Evolutionary conservation across 2,797 vertebrate genomes (phyloP).

Genomic region (Falco rusticolus): DNA sequence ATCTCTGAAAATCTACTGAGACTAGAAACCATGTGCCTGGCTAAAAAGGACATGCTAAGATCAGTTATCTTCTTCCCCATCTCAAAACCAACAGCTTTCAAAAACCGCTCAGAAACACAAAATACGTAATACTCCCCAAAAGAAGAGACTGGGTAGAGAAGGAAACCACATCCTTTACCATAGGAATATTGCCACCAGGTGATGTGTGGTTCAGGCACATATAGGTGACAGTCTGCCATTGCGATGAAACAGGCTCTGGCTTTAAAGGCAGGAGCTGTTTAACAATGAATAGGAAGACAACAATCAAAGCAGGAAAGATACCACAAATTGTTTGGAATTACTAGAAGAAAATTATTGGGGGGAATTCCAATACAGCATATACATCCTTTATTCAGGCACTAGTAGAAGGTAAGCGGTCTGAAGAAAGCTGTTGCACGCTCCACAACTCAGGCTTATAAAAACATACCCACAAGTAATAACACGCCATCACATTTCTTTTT

Average conservation of each 20-base stretch:
- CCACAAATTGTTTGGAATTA: neutral
- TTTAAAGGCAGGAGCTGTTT: neutral
- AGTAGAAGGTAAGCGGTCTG: neutral
- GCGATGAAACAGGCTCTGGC: neutral
- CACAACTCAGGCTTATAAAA: neutral
- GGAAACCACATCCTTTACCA: neutral
- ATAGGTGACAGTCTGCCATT: neutral
- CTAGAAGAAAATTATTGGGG: neutral
- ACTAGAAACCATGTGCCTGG: neutral
- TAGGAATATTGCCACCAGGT: neutral
- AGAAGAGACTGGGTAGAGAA: neutral
- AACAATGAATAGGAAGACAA: neutral
- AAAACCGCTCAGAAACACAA: neutral
- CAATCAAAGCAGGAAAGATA: neutral
- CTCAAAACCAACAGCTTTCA: neutral
- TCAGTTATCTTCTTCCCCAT: neutral
- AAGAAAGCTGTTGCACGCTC: neutral
- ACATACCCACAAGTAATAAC: slow-evolving; percentile 13
- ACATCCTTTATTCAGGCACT: neutral
- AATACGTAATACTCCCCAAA: neutral
- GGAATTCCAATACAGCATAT: neutral
- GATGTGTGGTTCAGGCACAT: rapidly evolving
- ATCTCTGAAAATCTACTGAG: neutral
- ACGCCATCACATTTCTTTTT: neutral
- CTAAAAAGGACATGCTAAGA: neutral